Evolutionary conservation across 2,797 vertebrate genomes (phyloP).

Genomic region (Clarias pachynema): DNA sequence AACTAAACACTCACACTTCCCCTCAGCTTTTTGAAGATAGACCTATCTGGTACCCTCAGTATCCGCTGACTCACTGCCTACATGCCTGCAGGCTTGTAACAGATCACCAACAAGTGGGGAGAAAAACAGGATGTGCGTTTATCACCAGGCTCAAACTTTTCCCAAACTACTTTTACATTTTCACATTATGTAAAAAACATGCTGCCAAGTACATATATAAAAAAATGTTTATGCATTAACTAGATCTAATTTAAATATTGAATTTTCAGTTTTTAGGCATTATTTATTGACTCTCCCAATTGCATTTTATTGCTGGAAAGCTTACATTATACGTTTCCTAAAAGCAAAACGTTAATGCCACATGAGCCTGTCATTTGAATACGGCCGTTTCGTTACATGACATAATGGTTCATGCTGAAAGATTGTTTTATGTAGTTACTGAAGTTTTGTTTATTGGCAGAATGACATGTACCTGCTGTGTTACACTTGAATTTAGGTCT

Average conservation of each 20-base stretch:
- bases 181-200: not conserved
- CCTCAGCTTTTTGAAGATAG: slow-evolving; percentile 12
- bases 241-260: not conserved
- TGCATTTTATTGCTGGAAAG: not conserved
- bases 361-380: not conserved
- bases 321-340: not conserved
- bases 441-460: slow-evolving; percentile 2
- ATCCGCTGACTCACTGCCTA: slow-evolving; percentile 17
- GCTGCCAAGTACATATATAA: no score
- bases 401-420: not conserved
- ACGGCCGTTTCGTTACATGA: not conserved
- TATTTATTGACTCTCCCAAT: not conserved
- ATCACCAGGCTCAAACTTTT: not conserved
- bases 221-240: not conserved
- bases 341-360: not conserved
- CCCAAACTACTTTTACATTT: not conserved
- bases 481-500: not conserved
- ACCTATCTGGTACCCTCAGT: not conserved
- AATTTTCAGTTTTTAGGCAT: not conserved
- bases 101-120: slow-evolving; percentile 2
- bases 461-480: not conserved
- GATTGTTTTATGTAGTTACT: not conserved
- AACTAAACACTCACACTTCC: slow-evolving; percentile 12
- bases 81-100: slow-evolving; percentile 24
- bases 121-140: not conserved